These are phyloP conservation scores for Oceanites oceanicus DNA, from an alignment of 2,113 vertebrate genomes.

Conservation along the genomic window DNA sequence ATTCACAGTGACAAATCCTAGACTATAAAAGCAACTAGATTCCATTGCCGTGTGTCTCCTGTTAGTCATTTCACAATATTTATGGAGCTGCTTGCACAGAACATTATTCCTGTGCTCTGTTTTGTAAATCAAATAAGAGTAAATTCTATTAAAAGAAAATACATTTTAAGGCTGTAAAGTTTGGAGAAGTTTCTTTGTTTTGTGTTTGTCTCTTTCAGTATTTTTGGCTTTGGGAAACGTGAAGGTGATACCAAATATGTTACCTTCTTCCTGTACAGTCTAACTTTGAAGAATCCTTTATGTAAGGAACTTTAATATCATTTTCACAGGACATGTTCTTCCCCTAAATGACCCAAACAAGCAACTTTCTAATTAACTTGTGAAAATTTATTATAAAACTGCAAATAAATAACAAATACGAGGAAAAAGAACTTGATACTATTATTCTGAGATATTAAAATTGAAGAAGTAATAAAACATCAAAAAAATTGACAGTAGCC, in stretches of 20 bases:
- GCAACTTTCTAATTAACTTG: background rate
- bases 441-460: background rate
- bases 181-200: background rate
- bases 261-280: background rate
- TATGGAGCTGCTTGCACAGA: conserved; percentile 7
- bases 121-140: conserved; percentile 17
- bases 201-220: background rate
- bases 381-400: background rate
- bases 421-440: background rate
- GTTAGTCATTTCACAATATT: conserved; percentile 19
- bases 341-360: background rate
- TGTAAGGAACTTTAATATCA: background rate
- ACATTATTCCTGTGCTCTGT: background rate
- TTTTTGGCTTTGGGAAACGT: background rate
- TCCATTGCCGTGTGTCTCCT: background rate
- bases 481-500: background rate
- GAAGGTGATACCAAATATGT: background rate
- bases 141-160: conserved; percentile 31
- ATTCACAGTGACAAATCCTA: background rate
- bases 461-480: background rate
- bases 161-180: background rate
- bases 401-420: background rate
- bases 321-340: background rate
- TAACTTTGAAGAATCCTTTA: background rate
- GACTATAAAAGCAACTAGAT: background rate